Evolutionary conservation across 2,888 invertebrate genomes (phyloP).

Genomic region (Catocala sponsa): DNA sequence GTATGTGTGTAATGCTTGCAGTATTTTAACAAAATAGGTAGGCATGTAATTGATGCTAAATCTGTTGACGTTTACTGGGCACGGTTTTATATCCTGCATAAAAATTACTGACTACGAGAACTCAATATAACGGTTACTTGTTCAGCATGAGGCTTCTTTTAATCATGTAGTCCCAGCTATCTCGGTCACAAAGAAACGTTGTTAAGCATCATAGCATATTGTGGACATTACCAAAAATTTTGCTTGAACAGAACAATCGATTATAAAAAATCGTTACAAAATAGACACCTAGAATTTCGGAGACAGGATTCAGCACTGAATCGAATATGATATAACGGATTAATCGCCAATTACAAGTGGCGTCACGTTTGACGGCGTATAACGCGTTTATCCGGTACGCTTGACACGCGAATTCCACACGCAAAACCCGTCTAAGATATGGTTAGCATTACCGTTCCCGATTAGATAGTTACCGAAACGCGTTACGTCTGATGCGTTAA

Average conservation of each 20-base stretch:
- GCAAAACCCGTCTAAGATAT: slow-evolving; percentile 41
- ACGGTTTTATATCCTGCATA: too few relatives aligned
- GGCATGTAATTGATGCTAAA: too few relatives aligned
- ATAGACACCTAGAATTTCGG: slow-evolving; percentile 5
- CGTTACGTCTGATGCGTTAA: slow-evolving; percentile 47
- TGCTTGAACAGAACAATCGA: background rate
- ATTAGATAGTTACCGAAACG: slow-evolving; percentile 47
- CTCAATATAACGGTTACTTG: too few relatives aligned
- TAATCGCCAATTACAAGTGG: slow-evolving; percentile 62
- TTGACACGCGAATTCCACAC: slow-evolving; percentile 64
- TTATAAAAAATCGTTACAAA: background rate
- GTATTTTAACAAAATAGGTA: too few relatives aligned
- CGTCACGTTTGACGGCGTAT: slow-evolving; percentile 64
- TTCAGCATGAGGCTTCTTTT: too few relatives aligned
- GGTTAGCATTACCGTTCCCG: slow-evolving; percentile 30
- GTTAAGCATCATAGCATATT: too few relatives aligned
- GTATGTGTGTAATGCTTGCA: too few relatives aligned
- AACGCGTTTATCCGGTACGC: slow-evolving; percentile 63
- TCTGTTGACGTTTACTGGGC: too few relatives aligned
- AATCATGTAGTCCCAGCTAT: too few relatives aligned
- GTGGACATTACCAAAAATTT: too few relatives aligned
- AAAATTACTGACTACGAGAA: too few relatives aligned
- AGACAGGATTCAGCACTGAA: slow-evolving; percentile 27
- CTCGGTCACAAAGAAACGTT: too few relatives aligned
- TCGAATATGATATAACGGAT: slow-evolving; percentile 69